Base-by-base conservation (phyloP, 2,113 vertebrate genomes). In the Channa maculata region DNA sequence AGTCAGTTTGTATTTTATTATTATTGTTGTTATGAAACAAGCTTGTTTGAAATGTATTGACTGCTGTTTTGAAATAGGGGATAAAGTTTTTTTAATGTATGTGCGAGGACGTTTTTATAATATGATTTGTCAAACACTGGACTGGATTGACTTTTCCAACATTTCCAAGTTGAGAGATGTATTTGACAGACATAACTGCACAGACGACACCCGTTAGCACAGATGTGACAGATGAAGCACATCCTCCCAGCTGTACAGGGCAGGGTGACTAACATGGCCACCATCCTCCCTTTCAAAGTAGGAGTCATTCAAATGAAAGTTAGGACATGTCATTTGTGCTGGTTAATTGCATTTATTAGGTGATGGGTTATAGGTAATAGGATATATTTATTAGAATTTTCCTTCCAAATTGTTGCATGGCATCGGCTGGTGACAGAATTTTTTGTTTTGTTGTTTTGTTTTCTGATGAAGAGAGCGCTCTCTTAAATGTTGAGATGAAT, bases 101-200 rank as follows among this genome's bases (percentile, higher is more conserved):
- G 85, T 91, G 88, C 85, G 88, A 92, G 89, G 89, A 88, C 76
- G 77, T 93, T 91, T 93, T 82, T 90, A 81, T 90, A 80, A 82
- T 91, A 92, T 94, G 92, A 91, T 90, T 93, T 95, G 94, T 95
- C 94, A 94, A 93, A 94, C 94, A 95, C 94, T 95, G 94, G 94
- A 95, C 93, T 94, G 92, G 91, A 93, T 90, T 91, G 86, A 93
- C 80, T 91, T 93, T 92, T 93, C 85, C 89, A 88, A 93, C 88
- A 88, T 94, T 93, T 93, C 88, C 86, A 90, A 91, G 86, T 87
- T 92, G 87, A 91, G 88, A 91, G 84, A 89, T 85, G 83, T 88
- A 89, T 90, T 89, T 89, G 91, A 93, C 85, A 92, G 88, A 91
- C 88, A 83, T 82, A 91, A 90, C 92, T 88, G 91, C 92, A 92